phyloP scores from a whole-genome alignment of 2,113 vertebrate genomes.

The Oryzias melastigma region DNA sequence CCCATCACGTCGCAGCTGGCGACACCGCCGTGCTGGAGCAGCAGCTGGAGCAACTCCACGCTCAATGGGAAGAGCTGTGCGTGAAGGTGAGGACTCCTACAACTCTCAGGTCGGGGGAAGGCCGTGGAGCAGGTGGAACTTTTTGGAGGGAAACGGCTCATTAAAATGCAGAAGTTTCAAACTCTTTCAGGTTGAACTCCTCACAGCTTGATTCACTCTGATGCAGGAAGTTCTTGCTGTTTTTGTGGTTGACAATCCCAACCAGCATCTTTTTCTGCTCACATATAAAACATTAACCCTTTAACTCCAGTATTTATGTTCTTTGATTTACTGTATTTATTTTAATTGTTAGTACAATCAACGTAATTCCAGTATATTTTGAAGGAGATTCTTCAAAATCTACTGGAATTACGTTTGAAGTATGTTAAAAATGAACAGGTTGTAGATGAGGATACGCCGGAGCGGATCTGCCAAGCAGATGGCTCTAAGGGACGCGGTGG shows the following conservation, averaged over 20 bases:
- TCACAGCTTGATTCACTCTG: background rate
- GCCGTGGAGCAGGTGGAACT: slow-evolving; percentile 9
- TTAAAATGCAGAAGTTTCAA: background rate
- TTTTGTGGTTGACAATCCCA: background rate
- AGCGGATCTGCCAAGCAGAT: slow-evolving; percentile 71
- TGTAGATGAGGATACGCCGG: slow-evolving; percentile 63
- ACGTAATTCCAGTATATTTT: too few species aligned
- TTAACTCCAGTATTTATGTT: too few species aligned
- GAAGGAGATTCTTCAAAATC: too few species aligned
- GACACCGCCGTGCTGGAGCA: slow-evolving; percentile 83
- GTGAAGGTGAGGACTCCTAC: slow-evolving; percentile 68
- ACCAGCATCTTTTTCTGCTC: slow-evolving; percentile 1
- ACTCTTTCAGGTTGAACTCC: too few species aligned
- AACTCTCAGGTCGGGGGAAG: background rate
- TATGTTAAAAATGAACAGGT: too few species aligned
- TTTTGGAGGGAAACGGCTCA: slow-evolving; percentile 44
- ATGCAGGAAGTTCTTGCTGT: background rate
- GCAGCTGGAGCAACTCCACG: slow-evolving; percentile 83
- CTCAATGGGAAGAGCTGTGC: slow-evolving; percentile 80
- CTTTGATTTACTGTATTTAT: too few species aligned
- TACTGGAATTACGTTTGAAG: too few species aligned
- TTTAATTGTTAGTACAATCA: too few species aligned
- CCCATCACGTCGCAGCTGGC: slow-evolving; percentile 74
- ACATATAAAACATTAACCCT: too few species aligned
- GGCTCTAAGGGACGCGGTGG: slow-evolving; percentile 55